Percentiles rank a stretch among this genome's conserved stretches.
These are phyloP conservation scores for Neoarius graeffei DNA, from an alignment of 2,113 vertebrate species.

Conservation along the genomic window DNA sequence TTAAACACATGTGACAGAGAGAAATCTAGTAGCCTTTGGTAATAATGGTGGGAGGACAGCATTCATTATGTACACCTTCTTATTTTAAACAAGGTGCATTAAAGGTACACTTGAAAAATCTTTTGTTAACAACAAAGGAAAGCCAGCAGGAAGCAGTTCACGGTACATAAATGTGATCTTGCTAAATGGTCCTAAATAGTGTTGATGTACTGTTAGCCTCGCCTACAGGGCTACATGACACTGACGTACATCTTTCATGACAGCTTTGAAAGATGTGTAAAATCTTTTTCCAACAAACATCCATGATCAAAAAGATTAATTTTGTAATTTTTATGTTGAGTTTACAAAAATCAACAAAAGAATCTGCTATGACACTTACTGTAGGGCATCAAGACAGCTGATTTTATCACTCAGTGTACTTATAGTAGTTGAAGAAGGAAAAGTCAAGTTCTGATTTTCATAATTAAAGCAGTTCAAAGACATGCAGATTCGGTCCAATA, in stretches of 20 bases:
- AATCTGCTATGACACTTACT: background rate
- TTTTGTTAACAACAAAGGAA: background rate
- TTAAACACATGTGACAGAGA: background rate
- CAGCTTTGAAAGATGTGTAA: background rate
- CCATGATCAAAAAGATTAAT: background rate
- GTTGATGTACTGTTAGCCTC: background rate
- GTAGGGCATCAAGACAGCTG: background rate
- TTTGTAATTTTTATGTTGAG: background rate
- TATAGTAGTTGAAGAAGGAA: background rate
- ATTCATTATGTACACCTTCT: background rate
- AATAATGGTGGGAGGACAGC: background rate
- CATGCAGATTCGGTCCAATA: too few relatives aligned
- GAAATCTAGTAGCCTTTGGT: slow-evolving; percentile 7
- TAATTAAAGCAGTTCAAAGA: too few relatives aligned
- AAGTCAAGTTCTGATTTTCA: background rate
- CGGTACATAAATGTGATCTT: background rate
- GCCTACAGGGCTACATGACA: background rate
- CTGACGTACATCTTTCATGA: background rate
- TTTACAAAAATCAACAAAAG: background rate
- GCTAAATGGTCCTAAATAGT: background rate
- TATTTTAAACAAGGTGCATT: slow-evolving; percentile 15
- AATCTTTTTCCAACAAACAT: background rate
- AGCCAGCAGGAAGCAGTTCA: background rate
- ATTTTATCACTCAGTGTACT: background rate
- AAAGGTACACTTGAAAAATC: slow-evolving; percentile 1